These are phyloP conservation scores for Cynopterus sphinx DNA, from an alignment of 2,797 vertebrate genomes.

Conservation along the genomic window DNA sequence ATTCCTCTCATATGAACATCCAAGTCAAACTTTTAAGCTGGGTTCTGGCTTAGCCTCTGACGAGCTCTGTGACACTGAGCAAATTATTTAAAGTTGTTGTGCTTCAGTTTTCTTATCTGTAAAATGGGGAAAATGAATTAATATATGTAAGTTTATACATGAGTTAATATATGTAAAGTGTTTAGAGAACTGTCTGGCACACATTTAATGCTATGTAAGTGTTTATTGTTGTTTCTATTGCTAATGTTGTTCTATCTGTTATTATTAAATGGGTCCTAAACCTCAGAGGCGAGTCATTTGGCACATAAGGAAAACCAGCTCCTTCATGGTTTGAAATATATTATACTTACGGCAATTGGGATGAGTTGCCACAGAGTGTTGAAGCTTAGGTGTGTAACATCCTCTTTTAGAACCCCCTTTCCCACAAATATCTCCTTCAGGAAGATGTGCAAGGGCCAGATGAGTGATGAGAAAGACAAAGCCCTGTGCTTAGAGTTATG, in stretches of 20 bases:
- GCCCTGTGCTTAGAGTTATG: slow-evolving; percentile 28
- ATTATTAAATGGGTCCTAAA: not conserved
- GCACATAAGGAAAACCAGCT: not conserved
- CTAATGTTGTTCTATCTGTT: not conserved
- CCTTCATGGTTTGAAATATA: not conserved
- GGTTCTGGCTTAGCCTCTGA: slow-evolving; percentile 4
- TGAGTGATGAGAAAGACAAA: slow-evolving; percentile 55
- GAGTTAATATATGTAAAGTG: not conserved
- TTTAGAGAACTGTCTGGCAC: not conserved
- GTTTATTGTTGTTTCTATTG: not conserved
- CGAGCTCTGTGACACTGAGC: not conserved
- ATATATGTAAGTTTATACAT: not conserved
- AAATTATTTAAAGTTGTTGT: not conserved
- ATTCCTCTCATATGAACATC: not conserved
- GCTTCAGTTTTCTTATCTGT: slow-evolving; percentile 4
- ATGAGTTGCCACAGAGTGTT: not conserved
- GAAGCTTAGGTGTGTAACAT: not conserved
- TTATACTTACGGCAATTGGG: not conserved
- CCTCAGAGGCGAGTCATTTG: not conserved
- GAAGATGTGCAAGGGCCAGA: slow-evolving; percentile 36
- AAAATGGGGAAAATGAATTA: not conserved
- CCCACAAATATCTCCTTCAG: slow-evolving; percentile 30
- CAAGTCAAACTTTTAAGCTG: not conserved
- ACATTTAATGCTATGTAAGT: not conserved
- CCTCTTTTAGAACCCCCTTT: not conserved